Conservation (phyloP, 35 echinoderm and acorn worm species). For the Holothuria glaberrima region DNA sequence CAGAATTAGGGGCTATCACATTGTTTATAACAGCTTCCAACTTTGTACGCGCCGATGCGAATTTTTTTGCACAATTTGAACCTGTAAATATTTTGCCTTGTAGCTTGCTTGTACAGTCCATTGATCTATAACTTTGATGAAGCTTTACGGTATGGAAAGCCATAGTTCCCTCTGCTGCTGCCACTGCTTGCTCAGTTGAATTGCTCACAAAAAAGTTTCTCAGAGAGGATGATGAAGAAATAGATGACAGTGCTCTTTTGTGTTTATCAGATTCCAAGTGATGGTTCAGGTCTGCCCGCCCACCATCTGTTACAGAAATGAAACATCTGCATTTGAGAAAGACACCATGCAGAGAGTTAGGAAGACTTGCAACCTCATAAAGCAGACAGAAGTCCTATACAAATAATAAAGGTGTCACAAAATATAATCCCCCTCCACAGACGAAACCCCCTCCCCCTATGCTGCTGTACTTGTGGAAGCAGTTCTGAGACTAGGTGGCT, state of each 20-base stretch:
- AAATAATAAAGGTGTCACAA: too few relatives aligned
- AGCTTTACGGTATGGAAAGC: constrained; percentile 12
- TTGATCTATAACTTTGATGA: not conserved
- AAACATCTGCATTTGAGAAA: not conserved
- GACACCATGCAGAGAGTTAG: too few relatives aligned
- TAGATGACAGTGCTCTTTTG: not conserved
- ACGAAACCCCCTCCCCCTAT: too few relatives aligned
- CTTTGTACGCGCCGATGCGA: not conserved
- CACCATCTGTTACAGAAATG: not conserved
- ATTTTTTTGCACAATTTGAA: not conserved
- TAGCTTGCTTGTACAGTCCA: constrained; percentile 3
- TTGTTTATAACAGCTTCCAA: constrained; percentile 1
- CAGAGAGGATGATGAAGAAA: not conserved
- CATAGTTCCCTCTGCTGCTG: constrained; percentile 5
- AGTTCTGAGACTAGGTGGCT: too few relatives aligned
- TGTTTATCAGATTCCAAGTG: not conserved
- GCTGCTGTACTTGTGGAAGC: too few relatives aligned
- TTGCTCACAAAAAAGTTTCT: not conserved
- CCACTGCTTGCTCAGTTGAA: not conserved
- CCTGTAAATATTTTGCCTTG: not conserved
- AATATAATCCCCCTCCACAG: too few relatives aligned
- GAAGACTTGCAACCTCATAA: too few relatives aligned
- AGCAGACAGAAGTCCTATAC: too few relatives aligned
- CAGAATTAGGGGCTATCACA: constrained; percentile 15
- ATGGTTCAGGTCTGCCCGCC: not conserved